Conservation (phyloP, 2,888 invertebrate genomes). For the Crocallis elinguaria region DNA sequence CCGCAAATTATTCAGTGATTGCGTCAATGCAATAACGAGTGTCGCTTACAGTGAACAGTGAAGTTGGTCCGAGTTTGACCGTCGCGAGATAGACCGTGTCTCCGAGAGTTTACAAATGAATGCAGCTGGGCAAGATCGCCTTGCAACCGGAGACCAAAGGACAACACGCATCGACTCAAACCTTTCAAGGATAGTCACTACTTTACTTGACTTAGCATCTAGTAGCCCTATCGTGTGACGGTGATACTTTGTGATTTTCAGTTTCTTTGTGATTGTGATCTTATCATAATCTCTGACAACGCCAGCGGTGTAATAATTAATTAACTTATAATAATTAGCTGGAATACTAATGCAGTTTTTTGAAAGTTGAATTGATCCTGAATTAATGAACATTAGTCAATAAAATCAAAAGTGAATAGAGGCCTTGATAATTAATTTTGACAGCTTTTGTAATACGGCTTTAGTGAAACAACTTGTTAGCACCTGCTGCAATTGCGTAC, state of each 20-base stretch:
- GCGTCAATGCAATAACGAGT: constrained; percentile 59
- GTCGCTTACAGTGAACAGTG: constrained; percentile 78
- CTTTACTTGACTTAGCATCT: constrained; percentile 55
- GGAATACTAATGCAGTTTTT: background rate
- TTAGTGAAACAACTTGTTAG: constrained; percentile 63
- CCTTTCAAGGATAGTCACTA: constrained; percentile 72
- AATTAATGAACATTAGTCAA: constrained; percentile 30
- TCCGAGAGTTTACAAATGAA: constrained; percentile 64
- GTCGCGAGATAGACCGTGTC: constrained; percentile 75
- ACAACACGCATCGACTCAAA: constrained; percentile 59
- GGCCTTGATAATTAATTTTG: constrained; percentile 33
- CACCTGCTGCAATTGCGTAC: constrained; percentile 67
- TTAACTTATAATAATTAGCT: no score
- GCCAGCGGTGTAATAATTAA: no score
- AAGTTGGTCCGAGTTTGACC: constrained; percentile 63
- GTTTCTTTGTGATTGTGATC: background rate
- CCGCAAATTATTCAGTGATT: constrained; percentile 67
- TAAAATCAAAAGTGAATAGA: constrained; percentile 38
- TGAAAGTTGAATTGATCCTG: constrained; percentile 22
- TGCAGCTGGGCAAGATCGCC: constrained; percentile 66
- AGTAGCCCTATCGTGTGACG: constrained; percentile 52
- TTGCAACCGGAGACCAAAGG: constrained; percentile 69
- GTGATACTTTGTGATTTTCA: constrained; percentile 49
- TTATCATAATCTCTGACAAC: background rate
- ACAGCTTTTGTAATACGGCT: constrained; percentile 23